Percentiles rank a stretch among this genome's conserved stretches.
These are phyloP conservation scores for Drosophila paulistorum DNA, from an alignment of 1,140 invertebrate species.

Conservation along the genomic window DNA sequence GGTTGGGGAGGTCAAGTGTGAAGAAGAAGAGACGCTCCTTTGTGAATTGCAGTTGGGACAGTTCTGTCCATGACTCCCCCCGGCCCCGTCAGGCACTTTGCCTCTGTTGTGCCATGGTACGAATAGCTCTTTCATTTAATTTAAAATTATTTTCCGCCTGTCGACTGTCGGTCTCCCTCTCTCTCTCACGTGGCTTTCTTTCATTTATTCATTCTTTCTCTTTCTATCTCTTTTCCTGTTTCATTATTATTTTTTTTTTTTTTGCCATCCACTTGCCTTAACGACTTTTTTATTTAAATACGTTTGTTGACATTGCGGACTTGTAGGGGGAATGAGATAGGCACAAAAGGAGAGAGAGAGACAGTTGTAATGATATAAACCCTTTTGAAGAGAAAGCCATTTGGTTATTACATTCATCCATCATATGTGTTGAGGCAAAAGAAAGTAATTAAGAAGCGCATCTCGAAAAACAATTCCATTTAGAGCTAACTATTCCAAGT, in stretches of 20 bases:
- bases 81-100: not conserved
- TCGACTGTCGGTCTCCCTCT: not conserved
- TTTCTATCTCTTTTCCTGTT: slow-evolving; percentile 23
- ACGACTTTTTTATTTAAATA: slow-evolving; percentile 81
- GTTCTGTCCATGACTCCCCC: not conserved
- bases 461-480: slow-evolving; percentile 48
- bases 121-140: slow-evolving; percentile 70
- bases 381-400: slow-evolving; percentile 34
- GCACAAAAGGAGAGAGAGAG: slow-evolving; percentile 10
- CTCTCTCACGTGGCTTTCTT: slow-evolving; percentile 1
- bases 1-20: slow-evolving; percentile 56
- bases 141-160: slow-evolving; percentile 71
- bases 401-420: slow-evolving; percentile 48
- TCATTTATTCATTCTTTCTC: not conserved
- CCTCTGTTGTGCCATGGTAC: slow-evolving; percentile 26
- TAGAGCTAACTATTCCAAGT: slow-evolving; percentile 50
- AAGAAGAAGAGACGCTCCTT: slow-evolving; percentile 49
- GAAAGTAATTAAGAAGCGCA: slow-evolving; percentile 51
- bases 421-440: slow-evolving; percentile 5
- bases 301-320: slow-evolving; percentile 79
- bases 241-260: slow-evolving; percentile 24
- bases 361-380: slow-evolving; percentile 50
- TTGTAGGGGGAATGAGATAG: slow-evolving; percentile 35
- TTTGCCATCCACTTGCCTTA: slow-evolving; percentile 70
- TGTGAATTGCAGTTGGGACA: slow-evolving; percentile 32